Conservation (phyloP, 1,140 invertebrate genomes). For the Triops cancriformis region DNA sequence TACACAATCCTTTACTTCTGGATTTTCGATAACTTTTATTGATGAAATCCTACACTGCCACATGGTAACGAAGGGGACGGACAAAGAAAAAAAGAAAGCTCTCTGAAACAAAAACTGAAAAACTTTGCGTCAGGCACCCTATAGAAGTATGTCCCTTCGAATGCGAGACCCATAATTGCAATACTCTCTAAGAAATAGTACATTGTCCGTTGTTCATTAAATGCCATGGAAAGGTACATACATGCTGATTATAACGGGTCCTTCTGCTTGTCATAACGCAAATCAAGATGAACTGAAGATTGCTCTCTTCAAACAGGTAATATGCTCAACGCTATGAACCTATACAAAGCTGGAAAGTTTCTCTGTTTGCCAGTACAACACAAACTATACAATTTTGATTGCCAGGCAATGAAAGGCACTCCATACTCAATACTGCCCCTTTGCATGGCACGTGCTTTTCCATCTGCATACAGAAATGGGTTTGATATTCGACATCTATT, state of each 20-base stretch:
- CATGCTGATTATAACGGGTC: not conserved
- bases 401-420: not conserved
- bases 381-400: not conserved
- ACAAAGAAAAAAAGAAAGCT: not conserved
- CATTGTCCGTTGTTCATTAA: not conserved
- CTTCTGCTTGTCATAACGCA: not conserved
- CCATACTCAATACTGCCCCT: not conserved
- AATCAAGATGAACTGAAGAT: not conserved
- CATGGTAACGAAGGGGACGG: not conserved
- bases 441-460: not conserved
- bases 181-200: constrained; percentile 1
- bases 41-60: not conserved
- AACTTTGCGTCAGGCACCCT: not conserved
- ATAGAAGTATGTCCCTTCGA: not conserved
- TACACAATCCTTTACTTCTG: not conserved
- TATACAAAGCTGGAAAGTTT: not conserved
- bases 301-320: not conserved
- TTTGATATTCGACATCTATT: not conserved
- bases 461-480: not conserved
- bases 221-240: constrained; percentile 5
- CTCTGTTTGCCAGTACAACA: not conserved
- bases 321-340: not conserved
- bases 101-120: not conserved
- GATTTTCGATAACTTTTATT: not conserved
- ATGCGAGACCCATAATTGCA: not conserved